Percentiles rank a stretch among this genome's conserved stretches.
phyloP scores from a whole-genome alignment of 2,113 vertebrate species.

The Grus americana region DNA sequence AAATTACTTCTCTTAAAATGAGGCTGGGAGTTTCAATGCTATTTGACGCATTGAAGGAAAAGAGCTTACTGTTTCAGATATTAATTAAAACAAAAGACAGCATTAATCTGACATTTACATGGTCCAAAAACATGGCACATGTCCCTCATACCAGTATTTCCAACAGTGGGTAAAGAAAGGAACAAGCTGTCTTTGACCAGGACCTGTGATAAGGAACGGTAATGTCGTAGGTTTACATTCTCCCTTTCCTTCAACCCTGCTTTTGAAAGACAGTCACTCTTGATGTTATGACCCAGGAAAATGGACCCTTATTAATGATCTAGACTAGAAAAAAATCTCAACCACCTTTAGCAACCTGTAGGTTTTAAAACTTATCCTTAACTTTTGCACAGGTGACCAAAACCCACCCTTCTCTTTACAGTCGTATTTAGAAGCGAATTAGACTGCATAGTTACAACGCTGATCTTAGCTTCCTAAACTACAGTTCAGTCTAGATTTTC shows the following conservation, averaged over 20 bases:
- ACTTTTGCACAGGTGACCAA: background rate
- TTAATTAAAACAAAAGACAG: constrained; percentile 38
- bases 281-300: background rate
- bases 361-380: background rate
- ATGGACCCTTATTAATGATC: background rate
- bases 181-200: background rate
- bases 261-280: background rate
- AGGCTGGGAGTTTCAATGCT: background rate
- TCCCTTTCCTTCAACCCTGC: background rate
- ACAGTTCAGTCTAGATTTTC: background rate
- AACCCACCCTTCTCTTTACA: background rate
- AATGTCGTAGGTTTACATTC: background rate
- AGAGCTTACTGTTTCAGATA: background rate
- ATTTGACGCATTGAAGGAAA: background rate
- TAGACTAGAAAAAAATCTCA: background rate
- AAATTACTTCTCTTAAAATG: background rate
- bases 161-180: background rate
- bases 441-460: background rate
- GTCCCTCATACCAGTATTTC: background rate
- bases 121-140: background rate
- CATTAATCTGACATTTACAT: constrained; percentile 31
- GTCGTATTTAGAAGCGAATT: background rate
- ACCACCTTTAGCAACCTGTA: background rate
- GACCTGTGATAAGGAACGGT: background rate
- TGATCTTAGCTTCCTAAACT: background rate